These are phyloP conservation scores for Dione vanillae DNA, from an alignment of 2,888 invertebrate species.

Conservation along the genomic window DNA sequence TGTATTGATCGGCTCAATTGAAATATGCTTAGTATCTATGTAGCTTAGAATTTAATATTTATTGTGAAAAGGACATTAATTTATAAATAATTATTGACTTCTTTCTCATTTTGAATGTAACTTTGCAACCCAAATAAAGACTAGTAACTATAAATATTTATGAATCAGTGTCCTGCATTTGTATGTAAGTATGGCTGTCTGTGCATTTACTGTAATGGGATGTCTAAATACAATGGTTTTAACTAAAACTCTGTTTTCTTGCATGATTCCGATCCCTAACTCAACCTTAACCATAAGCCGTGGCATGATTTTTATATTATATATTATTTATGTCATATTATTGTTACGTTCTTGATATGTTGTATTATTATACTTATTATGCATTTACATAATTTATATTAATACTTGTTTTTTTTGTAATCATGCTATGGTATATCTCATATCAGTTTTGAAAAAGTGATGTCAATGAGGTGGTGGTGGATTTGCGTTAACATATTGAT, in stretches of 20 bases:
- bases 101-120: not conserved
- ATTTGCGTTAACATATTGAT: conserved; percentile 33
- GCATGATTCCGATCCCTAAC: conserved; percentile 67
- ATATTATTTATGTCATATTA: not conserved
- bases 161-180: conserved; percentile 45
- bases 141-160: not conserved
- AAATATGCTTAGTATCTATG: conserved; percentile 51
- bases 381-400: not conserved
- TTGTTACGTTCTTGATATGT: not conserved
- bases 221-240: conserved; percentile 76
- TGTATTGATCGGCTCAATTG: conserved; percentile 39
- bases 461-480: conserved; percentile 40
- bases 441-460: conserved; percentile 26
- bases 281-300: conserved; percentile 58
- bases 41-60: conserved; percentile 49
- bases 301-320: conserved; percentile 58
- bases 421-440: conserved; percentile 46
- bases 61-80: conserved; percentile 48
- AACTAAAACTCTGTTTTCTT: conserved; percentile 80
- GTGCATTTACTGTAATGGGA: conserved; percentile 74
- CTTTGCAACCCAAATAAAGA: not conserved
- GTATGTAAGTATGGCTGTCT: conserved; percentile 68
- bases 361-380: not conserved
- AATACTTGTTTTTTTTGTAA: conserved; percentile 1
- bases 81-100: conserved; percentile 30